These are phyloP conservation scores for Falco peregrinus DNA, from an alignment of 2,797 vertebrate genomes.

Conservation along the genomic window DNA sequence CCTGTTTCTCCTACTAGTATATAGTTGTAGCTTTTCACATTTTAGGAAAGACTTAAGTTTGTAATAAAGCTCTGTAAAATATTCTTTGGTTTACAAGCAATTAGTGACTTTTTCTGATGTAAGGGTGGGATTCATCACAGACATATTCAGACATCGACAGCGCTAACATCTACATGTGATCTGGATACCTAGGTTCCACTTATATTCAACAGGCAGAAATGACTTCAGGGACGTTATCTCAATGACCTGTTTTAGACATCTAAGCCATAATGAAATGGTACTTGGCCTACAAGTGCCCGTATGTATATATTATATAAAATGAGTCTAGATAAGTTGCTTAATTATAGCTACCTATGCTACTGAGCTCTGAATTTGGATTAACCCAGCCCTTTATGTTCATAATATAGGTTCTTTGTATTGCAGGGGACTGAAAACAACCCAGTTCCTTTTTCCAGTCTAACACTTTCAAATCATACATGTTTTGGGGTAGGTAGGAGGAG, in stretches of 20 bases:
- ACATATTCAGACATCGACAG: not conserved
- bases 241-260: not conserved
- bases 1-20: not conserved
- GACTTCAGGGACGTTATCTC: not conserved
- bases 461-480: not conserved
- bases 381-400: not conserved
- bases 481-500: not conserved
- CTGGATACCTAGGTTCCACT: not conserved
- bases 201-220: not conserved
- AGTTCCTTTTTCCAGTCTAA: not conserved
- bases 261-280: not conserved
- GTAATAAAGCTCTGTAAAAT: not conserved
- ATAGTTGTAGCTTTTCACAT: not conserved
- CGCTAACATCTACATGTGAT: not conserved
- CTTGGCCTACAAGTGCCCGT: not conserved
- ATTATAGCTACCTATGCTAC: not conserved
- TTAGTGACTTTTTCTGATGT: not conserved
- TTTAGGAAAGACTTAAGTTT: not conserved
- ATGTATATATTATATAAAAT: not conserved
- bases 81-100: not conserved
- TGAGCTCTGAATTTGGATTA: not conserved
- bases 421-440: not conserved
- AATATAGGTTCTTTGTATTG: not conserved
- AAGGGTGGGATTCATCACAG: not conserved
- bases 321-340: not conserved